A percentile compares a stretch with the other conserved stretches of the same genome.
Conservation (phyloP, 2,797 vertebrate species). For the Lycodopsis pacificus region DNA sequence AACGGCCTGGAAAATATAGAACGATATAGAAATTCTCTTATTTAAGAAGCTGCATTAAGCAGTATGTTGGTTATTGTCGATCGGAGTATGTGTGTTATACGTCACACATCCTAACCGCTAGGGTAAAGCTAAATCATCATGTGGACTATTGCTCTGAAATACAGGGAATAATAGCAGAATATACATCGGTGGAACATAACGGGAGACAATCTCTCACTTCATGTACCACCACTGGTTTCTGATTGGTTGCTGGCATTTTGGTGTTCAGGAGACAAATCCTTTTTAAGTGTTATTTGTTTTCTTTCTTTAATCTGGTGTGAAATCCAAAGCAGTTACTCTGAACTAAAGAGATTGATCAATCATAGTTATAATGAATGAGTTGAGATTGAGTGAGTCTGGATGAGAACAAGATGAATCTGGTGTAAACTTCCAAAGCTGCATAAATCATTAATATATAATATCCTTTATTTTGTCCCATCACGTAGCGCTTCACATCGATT, state of each 20-base stretch:
- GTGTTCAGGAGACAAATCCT: conserved; percentile 11
- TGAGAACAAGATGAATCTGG: not conserved
- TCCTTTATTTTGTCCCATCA: not conserved
- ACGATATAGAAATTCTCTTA: not conserved
- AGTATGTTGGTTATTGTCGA: not conserved
- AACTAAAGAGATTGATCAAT: conserved; percentile 3
- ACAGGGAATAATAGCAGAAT: not conserved
- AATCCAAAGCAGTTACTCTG: conserved; percentile 10
- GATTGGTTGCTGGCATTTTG: not conserved
- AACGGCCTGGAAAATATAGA: not conserved
- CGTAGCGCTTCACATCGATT: conserved; percentile 18
- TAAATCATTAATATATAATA: not conserved
- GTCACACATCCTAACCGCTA: not conserved
- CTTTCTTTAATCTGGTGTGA: not conserved
- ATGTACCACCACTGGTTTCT: not conserved
- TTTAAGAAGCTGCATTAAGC: not conserved
- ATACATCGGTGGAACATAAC: not conserved
- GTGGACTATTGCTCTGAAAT: conserved; percentile 1
- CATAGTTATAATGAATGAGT: not conserved
- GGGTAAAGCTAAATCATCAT: not conserved
- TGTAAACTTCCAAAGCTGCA: conserved; percentile 15
- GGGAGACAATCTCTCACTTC: conserved; percentile 12
- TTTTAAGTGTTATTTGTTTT: not conserved
- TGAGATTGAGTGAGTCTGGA: not conserved
- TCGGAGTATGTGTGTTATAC: not conserved